Base-by-base conservation (phyloP, 2,113 vertebrate species). In the Xiphorhynchus elegans region DNA sequence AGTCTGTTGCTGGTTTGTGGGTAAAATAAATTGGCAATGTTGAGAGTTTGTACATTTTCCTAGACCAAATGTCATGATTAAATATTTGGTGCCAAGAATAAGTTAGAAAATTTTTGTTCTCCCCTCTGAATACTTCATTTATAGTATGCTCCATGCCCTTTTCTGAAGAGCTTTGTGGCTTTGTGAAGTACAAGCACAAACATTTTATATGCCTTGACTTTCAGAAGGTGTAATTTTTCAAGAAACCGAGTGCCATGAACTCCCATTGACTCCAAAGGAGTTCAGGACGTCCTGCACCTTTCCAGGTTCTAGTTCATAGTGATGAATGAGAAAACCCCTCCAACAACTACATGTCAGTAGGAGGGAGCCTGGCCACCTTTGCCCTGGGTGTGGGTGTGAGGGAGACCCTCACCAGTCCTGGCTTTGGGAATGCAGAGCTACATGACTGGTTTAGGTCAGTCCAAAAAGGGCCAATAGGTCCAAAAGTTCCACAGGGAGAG, bases 11-110 rank as follows among this genome's bases (percentile, higher is more conserved):
- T 92, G 92, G 89, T 96, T 98, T 96, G 88, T 63, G 95, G 96
- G 87, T 92, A 90, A 93, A 96, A 96, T 63, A 89, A 92, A 95
- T 66, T 82, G 93, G 80, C 93, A 97, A 79, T 47, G 66, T 82
- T 94, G 93, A 96, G 82, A 92, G 87, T 92, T 90, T 84, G 74
- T 97, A 90, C 68, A 69, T 95, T 97, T 98, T 96, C 96, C 95
- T 93, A 95, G 95, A 96, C 97, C 73, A 95, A 97, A 95, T 87
- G 92, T 95, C 92, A 97, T 85, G 94, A 96, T 67, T 73, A 95
- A 92, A 93, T 87, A 91, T 59, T 91, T 67, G 87, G 80, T 97
- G 96, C 96, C 89, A 97, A 97, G 95, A 98, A 96, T 95, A 98
- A 96, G 86, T 59, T 93, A 95, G 97, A 95, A 95, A 96, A 89